Evolutionary conservation across 92 coral and sea anemone genomes (phyloP), one percentile per base, ranked within the genome.

Genomic region (Chrysogorgia sp.): DNA sequence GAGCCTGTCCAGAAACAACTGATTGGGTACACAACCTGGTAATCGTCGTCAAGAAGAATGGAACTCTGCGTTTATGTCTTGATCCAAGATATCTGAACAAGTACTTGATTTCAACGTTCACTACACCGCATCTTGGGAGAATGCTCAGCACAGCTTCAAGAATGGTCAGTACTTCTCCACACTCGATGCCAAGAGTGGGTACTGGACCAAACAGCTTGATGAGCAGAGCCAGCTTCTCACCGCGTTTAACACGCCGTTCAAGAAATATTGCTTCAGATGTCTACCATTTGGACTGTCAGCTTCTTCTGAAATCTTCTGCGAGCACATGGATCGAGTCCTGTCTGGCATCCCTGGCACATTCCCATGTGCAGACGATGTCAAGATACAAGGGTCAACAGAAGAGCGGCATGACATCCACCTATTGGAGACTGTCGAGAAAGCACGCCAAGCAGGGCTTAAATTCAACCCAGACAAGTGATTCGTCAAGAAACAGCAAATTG

Each of bases 11-110:
- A 79, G 90, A 89, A 80, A 86, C 90, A 22, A 89, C 86, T 12
- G 90, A 89, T 17, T 86, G 92, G 86, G 90, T 86, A 30, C 84
- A 90, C 58, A 87, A 87, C 84, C 71, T 81, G 47, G 89, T 90
- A 64, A 79, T 85, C 61, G 87, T 77, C 49, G 82, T 76, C 52
- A 87, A 90, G 67, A 81, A 81, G 67, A 59, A 81, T 84, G 87
- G 84, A 78, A 26, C 86, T 23, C 78, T 86, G 15, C 82, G 88
- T 24, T 56, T 90, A 33, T 86, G 87, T 57, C 87, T 87, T 23
- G 89, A 90, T 34, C 67, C 89, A 60, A 80, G 87, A 56, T 83
- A 86, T 47, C 71, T 83, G 32, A 81, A 89, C 76, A 85, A 67
- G 69, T 72, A 88, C 71, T 64, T 85, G 47, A 64, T 63, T 79